Evolutionary conservation across 2,888 invertebrate genomes (phyloP).

Genomic region (Yponomeuta plumbellus): DNA sequence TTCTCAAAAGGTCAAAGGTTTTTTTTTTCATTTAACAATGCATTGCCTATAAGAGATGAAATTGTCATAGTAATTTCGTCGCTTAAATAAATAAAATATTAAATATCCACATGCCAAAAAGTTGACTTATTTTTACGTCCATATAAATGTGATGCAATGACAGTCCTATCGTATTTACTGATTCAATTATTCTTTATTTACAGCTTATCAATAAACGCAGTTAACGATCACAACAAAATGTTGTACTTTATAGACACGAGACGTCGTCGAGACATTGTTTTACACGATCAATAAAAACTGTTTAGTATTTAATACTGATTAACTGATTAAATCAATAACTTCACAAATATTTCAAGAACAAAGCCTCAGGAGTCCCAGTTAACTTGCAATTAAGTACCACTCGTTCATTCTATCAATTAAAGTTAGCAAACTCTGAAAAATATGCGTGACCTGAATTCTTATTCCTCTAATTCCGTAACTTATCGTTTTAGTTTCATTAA

Average conservation of each 20-base stretch:
- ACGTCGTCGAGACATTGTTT: background rate
- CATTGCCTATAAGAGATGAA: background rate
- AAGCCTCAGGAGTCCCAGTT: background rate
- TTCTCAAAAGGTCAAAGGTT: background rate
- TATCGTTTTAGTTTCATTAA: background rate
- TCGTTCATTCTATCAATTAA: no score
- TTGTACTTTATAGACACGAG: conserved; percentile 9
- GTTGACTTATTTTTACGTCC: background rate
- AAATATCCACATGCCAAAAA: no score
- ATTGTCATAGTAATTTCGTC: background rate
- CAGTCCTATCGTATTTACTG: conserved; percentile 10
- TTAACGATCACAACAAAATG: conserved; percentile 13
- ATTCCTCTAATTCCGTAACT: background rate
- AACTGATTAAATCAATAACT: conserved; percentile 37
- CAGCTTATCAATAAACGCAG: conserved; percentile 4
- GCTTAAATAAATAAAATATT: no score
- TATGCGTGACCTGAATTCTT: background rate
- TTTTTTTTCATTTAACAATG: background rate
- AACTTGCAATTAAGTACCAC: conserved; percentile 2
- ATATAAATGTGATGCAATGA: background rate
- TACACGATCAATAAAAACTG: background rate
- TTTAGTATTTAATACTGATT: conserved; percentile 42
- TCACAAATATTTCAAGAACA: conserved; percentile 4
- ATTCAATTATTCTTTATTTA: conserved; percentile 6
- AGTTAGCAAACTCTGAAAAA: background rate